phyloP scores from a whole-genome alignment of 2,113 vertebrate species.

The Morone chrysops region DNA sequence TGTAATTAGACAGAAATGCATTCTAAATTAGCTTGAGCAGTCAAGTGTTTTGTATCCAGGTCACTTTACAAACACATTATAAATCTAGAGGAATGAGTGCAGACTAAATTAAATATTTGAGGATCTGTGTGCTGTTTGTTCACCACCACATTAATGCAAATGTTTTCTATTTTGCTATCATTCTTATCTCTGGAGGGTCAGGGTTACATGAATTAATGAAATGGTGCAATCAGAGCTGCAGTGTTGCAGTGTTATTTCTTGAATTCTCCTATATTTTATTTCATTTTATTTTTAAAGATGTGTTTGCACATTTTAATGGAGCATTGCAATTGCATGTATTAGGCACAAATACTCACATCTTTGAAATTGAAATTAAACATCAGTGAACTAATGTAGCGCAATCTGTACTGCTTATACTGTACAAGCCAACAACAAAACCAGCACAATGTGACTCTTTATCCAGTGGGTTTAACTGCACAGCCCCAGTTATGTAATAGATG shows the following conservation, averaged over 20 bases:
- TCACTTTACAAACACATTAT: background rate
- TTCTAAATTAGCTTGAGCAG: background rate
- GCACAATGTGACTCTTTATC: constrained; percentile 71
- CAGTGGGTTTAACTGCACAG: constrained; percentile 76
- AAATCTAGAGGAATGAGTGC: background rate
- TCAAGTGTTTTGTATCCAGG: background rate
- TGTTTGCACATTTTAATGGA: background rate
- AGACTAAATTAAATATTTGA: background rate
- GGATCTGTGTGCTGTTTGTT: background rate
- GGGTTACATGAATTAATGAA: background rate
- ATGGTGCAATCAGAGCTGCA: background rate
- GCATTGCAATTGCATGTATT: background rate
- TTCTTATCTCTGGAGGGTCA: background rate
- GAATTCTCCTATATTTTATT: background rate
- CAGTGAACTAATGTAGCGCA: background rate
- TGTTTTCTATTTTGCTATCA: background rate
- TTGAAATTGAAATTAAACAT: constrained; percentile 1
- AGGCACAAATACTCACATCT: background rate
- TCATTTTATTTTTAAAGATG: background rate
- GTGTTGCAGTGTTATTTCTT: background rate
- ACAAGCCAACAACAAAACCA: constrained; percentile 53
- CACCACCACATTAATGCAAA: background rate
- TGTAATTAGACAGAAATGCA: background rate
- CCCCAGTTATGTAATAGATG: constrained; percentile 77
- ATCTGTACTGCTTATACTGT: constrained; percentile 5